Base-by-base conservation (phyloP, 1,140 invertebrate species). In the Temnothorax longispinosus region DNA sequence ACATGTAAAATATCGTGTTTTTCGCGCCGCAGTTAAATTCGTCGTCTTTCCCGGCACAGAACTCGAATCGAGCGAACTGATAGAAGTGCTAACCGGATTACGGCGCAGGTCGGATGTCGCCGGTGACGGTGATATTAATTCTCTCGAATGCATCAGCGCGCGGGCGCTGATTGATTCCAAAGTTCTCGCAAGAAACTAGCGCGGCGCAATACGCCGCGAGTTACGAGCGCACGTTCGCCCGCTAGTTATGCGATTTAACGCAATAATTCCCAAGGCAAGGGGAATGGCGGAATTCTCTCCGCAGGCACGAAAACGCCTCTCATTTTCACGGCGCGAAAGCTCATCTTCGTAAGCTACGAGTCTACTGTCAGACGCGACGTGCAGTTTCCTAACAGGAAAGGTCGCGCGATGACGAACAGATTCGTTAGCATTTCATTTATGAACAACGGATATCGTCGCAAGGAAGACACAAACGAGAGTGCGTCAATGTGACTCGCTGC, bases 181-280 rank as follows among this genome's bases (percentile, higher is more conserved):
- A 90, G 89, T 90, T 90, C 89, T 87, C 80, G 75, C 89, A 90
- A 90, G 89, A 90, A 90, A 90, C 89, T 90, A 86, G 54, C 78
- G 74, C 85, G 89, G 85, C 72, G 89, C 86, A 89, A 90, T 90
- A 90, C 88, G 88, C 72, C 78, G 41, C 82, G 89, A 90, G 88
- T 90, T 90, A 90, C 89, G 88, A 54, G 80, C 89, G 87, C 89
- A 90, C 89, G 89, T 90, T 90, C 89, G 89, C 60, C 88, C 88
- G 88, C 89, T 90, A 89, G 89, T 90, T 90, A 90, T 86, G 89
- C 81, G 88, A 89, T 90, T 90, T 90, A 90, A 90, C 88, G 85
- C 86, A 90, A 90, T 90, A 90, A 90, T 89, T 90, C 86, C 89
- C 87, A 76, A 41, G 78, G 67, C 82, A 47, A 11, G 88, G 35